Conservation (phyloP, 1,140 invertebrate species). For the Drosophila nebulosa region DNA sequence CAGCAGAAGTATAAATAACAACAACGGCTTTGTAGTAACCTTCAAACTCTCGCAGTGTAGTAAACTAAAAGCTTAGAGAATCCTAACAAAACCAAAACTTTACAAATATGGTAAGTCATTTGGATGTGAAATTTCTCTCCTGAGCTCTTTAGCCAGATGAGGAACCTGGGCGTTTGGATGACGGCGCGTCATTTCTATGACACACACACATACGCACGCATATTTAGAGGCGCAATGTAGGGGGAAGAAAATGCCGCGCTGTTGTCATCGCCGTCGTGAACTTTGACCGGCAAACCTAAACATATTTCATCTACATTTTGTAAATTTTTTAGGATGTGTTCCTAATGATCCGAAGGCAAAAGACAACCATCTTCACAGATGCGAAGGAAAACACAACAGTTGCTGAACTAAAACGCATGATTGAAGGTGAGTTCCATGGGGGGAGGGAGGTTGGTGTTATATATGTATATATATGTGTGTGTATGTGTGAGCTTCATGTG, state of each 20-base stretch:
- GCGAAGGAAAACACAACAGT: slow-evolving; percentile 97
- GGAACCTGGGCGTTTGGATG: slow-evolving; percentile 4
- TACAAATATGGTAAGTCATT: slow-evolving; percentile 53
- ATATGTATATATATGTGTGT: slow-evolving; percentile 19
- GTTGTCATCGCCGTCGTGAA: slow-evolving; percentile 28
- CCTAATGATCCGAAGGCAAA: slow-evolving; percentile 98
- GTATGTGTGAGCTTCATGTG: slow-evolving; percentile 6
- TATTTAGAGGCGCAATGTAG: not conserved
- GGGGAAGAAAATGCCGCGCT: slow-evolving; percentile 17
- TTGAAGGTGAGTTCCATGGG: slow-evolving; percentile 88
- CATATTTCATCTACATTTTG: not conserved
- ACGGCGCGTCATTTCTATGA: slow-evolving; percentile 22
- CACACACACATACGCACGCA: not conserved
- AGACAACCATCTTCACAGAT: slow-evolving; percentile 98
- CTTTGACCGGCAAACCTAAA: slow-evolving; percentile 52
- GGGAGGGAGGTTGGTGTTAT: not conserved
- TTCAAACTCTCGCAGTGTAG: slow-evolving; percentile 20
- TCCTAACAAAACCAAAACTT: slow-evolving; percentile 37
- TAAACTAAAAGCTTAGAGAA: slow-evolving; percentile 32
- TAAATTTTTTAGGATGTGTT: slow-evolving; percentile 92
- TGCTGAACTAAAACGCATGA: slow-evolving; percentile 96
- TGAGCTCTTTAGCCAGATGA: not conserved
- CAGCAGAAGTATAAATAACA: slow-evolving; percentile 27
- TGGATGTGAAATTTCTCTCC: slow-evolving; percentile 4
- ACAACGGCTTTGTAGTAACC: slow-evolving; percentile 31